Conservation (phyloP, 2,888 invertebrate genomes). For the Hypsopygia costalis region DNA sequence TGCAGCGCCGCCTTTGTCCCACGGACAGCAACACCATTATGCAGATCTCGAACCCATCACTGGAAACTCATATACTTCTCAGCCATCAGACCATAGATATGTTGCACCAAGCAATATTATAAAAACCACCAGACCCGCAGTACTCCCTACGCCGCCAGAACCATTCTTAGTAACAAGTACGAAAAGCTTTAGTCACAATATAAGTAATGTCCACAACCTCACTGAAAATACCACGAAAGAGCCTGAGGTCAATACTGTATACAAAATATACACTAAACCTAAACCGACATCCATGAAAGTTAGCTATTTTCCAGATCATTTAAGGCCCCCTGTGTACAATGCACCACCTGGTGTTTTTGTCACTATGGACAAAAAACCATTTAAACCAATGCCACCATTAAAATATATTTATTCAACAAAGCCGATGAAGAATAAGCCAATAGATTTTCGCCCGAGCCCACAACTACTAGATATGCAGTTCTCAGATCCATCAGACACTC, state of each 20-base stretch:
- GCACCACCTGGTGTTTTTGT: slow-evolving; percentile 71
- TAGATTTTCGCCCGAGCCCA: slow-evolving; percentile 65
- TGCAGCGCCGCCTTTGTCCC: slow-evolving; percentile 35
- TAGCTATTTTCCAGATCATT: slow-evolving; percentile 53
- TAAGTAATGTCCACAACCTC: slow-evolving; percentile 29
- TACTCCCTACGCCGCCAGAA: slow-evolving; percentile 49
- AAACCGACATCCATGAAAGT: slow-evolving; percentile 43
- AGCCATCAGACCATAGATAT: slow-evolving; percentile 39
- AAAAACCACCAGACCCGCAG: slow-evolving; percentile 54
- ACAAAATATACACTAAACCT: slow-evolving; percentile 41
- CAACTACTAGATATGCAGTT: slow-evolving; percentile 59
- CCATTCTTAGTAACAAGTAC: slow-evolving; percentile 17
- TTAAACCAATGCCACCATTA: slow-evolving; percentile 72
- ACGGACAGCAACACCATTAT: slow-evolving; percentile 38
- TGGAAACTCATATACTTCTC: slow-evolving; percentile 28
- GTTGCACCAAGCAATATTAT: slow-evolving; percentile 37
- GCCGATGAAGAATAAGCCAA: slow-evolving; percentile 40
- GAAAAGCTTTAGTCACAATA: slow-evolving; percentile 39
- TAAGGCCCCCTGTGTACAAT: slow-evolving; percentile 66
- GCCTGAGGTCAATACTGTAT: slow-evolving; percentile 37
- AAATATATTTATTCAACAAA: slow-evolving; percentile 45
- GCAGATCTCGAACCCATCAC: slow-evolving; percentile 27
- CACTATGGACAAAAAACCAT: slow-evolving; percentile 72
- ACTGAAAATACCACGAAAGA: slow-evolving; percentile 41
- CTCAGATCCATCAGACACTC: slow-evolving; percentile 43